Evolutionary conservation across 2,797 vertebrate genomes (phyloP).

Genomic region (Cryptoblepharus egeriae): DNA sequence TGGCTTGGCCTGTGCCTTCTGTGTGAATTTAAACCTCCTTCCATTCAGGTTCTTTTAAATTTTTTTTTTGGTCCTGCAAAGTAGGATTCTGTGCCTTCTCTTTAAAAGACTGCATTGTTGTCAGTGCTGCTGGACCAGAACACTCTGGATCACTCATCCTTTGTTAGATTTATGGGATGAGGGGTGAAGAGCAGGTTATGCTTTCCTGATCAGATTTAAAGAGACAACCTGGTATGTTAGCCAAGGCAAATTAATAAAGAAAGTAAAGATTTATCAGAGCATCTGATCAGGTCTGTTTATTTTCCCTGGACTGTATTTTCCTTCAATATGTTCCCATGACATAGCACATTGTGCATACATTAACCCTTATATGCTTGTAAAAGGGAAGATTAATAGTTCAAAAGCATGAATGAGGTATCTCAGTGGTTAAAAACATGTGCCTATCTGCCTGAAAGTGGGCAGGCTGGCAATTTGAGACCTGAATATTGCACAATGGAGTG

Average conservation of each 20-base stretch:
- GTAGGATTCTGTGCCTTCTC: background rate
- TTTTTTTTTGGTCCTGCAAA: background rate
- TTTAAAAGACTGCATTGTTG: slow-evolving; percentile 19
- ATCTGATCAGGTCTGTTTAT: background rate
- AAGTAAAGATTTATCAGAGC: background rate
- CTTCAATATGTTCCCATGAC: background rate
- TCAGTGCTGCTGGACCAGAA: background rate
- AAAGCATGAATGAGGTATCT: no score
- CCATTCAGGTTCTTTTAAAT: background rate
- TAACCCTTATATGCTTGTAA: no score
- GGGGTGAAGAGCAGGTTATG: background rate
- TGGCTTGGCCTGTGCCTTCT: background rate
- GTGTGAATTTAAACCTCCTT: slow-evolving; percentile 15
- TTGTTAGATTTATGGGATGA: background rate
- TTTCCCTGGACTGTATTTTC: background rate
- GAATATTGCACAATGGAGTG: no score
- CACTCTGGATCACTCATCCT: background rate
- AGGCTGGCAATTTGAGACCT: no score
- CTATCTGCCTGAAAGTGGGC: no score
- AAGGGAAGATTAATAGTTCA: background rate
- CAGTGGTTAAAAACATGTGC: no score
- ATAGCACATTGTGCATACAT: background rate
- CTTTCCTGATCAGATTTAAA: slow-evolving; percentile 31
- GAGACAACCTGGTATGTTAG: background rate
- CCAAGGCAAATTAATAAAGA: background rate